Evolutionary conservation across 2,888 invertebrate species (phyloP).

Genomic region (Thera obeliscata): DNA sequence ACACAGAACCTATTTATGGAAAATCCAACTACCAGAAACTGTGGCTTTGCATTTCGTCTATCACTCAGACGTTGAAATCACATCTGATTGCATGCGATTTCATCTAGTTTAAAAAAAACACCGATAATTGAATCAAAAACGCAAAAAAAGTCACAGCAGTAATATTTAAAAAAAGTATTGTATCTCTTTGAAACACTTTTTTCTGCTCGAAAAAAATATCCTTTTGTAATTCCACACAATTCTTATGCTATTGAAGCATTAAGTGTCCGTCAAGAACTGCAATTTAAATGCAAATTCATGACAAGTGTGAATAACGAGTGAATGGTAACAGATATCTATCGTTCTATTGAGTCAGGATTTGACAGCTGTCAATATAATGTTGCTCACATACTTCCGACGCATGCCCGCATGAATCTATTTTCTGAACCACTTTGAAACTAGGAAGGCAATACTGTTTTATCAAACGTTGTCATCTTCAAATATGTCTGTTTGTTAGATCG

Average conservation of each 20-base stretch:
- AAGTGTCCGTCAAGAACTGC: neutral
- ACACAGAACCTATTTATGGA: too few relatives aligned
- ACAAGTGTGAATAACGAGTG: neutral
- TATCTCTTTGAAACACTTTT: too few relatives aligned
- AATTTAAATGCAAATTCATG: neutral
- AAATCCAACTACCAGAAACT: too few relatives aligned
- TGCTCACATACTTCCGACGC: neutral
- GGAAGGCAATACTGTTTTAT: constrained; percentile 3
- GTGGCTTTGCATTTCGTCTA: too few relatives aligned
- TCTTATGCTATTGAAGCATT: constrained; percentile 18
- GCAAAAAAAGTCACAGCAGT: too few relatives aligned
- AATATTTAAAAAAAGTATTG: too few relatives aligned
- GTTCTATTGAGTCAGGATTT: neutral
- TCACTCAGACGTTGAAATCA: too few relatives aligned
- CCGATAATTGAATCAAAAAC: too few relatives aligned
- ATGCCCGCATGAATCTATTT: neutral
- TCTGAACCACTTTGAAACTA: neutral
- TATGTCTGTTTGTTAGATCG: constrained; percentile 6
- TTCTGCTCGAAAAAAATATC: too few relatives aligned
- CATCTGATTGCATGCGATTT: too few relatives aligned
- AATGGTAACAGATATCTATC: neutral
- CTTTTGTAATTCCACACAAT: too few relatives aligned
- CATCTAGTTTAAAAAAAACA: too few relatives aligned
- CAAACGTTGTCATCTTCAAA: constrained; percentile 6
- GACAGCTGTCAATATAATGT: neutral